phyloP scores from a whole-genome alignment of 2,888 invertebrate genomes.

The Caenorhabditis sp. region DNA sequence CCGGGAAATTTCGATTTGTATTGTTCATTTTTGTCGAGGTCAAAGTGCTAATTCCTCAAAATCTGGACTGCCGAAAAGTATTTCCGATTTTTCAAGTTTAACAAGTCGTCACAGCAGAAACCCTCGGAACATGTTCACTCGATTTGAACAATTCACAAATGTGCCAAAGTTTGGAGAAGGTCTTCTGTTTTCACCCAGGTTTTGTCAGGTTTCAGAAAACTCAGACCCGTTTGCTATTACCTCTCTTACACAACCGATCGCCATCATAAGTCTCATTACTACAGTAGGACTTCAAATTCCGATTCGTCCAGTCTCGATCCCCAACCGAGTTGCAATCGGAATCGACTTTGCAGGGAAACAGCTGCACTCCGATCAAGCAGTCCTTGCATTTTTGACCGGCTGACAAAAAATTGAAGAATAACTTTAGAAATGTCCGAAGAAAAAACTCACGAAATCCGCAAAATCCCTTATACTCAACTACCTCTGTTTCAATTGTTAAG shows the following conservation, averaged over 20 bases:
- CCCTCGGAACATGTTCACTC: no score
- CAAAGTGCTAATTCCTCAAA: no score
- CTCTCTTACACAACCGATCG: slow-evolving; percentile 2
- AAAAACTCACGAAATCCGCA: slow-evolving; percentile 30
- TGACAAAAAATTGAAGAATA: no score
- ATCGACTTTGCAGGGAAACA: slow-evolving; percentile 2
- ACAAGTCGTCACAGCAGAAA: no score
- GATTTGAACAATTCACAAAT: no score
- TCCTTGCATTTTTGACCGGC: slow-evolving; percentile 9
- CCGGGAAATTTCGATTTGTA: not conserved
- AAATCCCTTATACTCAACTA: not conserved
- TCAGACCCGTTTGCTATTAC: not conserved
- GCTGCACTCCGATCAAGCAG: not conserved
- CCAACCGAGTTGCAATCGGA: slow-evolving; percentile 1
- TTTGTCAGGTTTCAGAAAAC: no score
- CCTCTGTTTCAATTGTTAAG: not conserved
- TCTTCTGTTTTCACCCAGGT: no score
- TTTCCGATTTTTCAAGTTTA: no score
- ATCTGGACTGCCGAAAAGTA: no score
- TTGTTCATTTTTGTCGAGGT: not conserved
- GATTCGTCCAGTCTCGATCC: slow-evolving; percentile 1
- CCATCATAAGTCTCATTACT: slow-evolving; percentile 1
- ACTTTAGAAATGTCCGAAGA: no score
- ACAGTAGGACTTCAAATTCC: slow-evolving; percentile 19
- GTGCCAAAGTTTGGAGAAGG: no score